phyloP scores from a whole-genome alignment of 2,797 vertebrate species.

The Leptodactylus fallax region DNA sequence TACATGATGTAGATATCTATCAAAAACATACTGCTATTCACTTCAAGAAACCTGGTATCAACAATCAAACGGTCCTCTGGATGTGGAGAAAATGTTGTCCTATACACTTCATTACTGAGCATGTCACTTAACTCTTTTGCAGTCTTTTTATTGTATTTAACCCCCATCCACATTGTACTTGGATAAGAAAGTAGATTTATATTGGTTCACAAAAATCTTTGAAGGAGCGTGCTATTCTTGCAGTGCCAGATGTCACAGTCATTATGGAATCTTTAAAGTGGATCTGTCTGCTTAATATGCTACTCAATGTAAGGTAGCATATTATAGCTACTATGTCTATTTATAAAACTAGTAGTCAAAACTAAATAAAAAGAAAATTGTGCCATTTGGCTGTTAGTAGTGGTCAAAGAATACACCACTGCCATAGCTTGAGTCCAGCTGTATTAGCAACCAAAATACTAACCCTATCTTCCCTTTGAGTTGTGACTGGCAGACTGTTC shows the following conservation, averaged over 20 bases:
- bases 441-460: too few relatives aligned
- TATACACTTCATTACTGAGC: neutral
- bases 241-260: constrained; percentile 17
- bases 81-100: neutral
- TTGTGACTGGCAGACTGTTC: too few relatives aligned
- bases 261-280: neutral
- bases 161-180: neutral
- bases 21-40: neutral
- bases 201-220: neutral
- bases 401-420: too few relatives aligned
- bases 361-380: too few relatives aligned
- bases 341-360: too few relatives aligned
- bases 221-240: neutral
- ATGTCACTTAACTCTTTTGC: neutral
- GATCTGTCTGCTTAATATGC: too few relatives aligned
- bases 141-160: constrained; percentile 15
- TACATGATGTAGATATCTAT: neutral
- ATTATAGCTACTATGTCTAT: too few relatives aligned
- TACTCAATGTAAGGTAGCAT: too few relatives aligned
- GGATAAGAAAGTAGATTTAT: constrained; percentile 10
- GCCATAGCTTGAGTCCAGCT: too few relatives aligned
- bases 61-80: neutral
- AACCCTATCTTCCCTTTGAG: too few relatives aligned
- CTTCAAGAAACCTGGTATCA: neutral
- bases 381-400: too few relatives aligned